Percentiles rank a stretch among this genome's conserved stretches.
phyloP scores from a whole-genome alignment of 2,888 invertebrate species.

The Caenorhabditis japonica region DNA sequence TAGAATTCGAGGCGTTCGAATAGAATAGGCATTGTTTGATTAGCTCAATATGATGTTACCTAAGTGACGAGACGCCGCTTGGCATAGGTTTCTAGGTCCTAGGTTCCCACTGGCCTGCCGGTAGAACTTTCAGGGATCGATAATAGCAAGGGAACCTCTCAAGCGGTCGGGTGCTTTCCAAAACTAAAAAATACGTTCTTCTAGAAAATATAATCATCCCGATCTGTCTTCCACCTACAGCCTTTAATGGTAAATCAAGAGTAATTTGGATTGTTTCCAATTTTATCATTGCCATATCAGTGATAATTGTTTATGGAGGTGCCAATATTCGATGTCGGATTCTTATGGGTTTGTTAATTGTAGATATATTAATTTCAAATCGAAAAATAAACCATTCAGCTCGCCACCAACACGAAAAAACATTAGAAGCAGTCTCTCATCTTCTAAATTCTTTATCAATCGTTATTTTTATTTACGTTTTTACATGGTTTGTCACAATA shows the following conservation, averaged over 20 bases:
- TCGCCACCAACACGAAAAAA: slow-evolving; percentile 32
- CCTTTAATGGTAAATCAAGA: slow-evolving; percentile 52
- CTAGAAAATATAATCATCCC: slow-evolving; percentile 38
- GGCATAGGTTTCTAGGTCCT: too few relatives aligned
- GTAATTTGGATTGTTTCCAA: slow-evolving; percentile 55
- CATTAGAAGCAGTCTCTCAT: slow-evolving; percentile 45
- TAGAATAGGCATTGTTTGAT: too few relatives aligned
- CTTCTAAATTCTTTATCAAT: slow-evolving; percentile 60
- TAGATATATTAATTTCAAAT: too few relatives aligned
- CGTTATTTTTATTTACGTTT: slow-evolving; percentile 56
- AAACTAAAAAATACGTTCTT: not conserved
- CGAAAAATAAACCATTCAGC: too few relatives aligned
- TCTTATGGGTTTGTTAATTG: slow-evolving; percentile 32
- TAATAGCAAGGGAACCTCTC: too few relatives aligned
- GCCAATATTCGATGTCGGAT: slow-evolving; percentile 55
- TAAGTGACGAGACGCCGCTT: too few relatives aligned
- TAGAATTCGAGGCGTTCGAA: too few relatives aligned
- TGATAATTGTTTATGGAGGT: slow-evolving; percentile 55
- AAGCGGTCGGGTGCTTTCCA: too few relatives aligned
- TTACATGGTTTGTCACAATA: slow-evolving; percentile 65
- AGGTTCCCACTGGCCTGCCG: too few relatives aligned
- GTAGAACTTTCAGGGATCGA: too few relatives aligned
- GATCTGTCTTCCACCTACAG: slow-evolving; percentile 61
- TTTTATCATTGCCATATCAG: slow-evolving; percentile 53
- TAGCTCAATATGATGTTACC: too few relatives aligned